These are phyloP conservation scores for Caenorhabditis sp. DNA, from an alignment of 2,888 invertebrate species.

Conservation along the genomic window DNA sequence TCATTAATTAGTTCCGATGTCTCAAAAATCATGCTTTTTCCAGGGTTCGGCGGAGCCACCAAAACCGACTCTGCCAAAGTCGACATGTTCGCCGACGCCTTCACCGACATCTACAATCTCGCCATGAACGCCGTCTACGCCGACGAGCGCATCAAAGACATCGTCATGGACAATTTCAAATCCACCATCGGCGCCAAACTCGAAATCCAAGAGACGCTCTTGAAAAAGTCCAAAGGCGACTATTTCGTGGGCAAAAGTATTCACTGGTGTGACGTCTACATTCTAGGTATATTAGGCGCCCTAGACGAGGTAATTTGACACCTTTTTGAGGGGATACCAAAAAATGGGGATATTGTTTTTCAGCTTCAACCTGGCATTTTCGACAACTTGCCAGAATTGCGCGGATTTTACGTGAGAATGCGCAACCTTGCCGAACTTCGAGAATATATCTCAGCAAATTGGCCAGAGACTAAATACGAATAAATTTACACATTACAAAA, in stretches of 20 bases:
- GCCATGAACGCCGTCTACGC: constrained; percentile 18
- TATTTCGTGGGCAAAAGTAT: constrained; percentile 39
- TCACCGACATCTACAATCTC: constrained; percentile 29
- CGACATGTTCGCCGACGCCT: constrained; percentile 42
- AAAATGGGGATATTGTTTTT: no score
- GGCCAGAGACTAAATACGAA: constrained; percentile 34
- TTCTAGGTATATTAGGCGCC: constrained; percentile 20
- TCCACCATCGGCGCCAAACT: constrained; percentile 13
- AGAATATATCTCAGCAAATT: constrained; percentile 32
- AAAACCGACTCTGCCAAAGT: constrained; percentile 42
- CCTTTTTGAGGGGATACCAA: no score
- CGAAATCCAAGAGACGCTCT: constrained; percentile 20
- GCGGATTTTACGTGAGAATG: constrained; percentile 31
- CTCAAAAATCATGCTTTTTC: neutral
- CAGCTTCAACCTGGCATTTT: constrained; percentile 12
- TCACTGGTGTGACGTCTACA: constrained; percentile 44
- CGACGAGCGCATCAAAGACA: constrained; percentile 18
- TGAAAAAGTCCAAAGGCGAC: constrained; percentile 37
- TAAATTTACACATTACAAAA: neutral
- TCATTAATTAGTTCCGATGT: no score
- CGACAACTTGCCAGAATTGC: constrained; percentile 22
- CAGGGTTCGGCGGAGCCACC: constrained; percentile 44
- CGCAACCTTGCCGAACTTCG: constrained; percentile 28
- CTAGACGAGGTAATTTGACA: constrained; percentile 23
- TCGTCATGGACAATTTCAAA: constrained; percentile 11